Evolutionary conservation across 2,113 vertebrate genomes (phyloP), one percentile per base, ranked within the genome.

Genomic region (Phyllostomus hastatus): DNA sequence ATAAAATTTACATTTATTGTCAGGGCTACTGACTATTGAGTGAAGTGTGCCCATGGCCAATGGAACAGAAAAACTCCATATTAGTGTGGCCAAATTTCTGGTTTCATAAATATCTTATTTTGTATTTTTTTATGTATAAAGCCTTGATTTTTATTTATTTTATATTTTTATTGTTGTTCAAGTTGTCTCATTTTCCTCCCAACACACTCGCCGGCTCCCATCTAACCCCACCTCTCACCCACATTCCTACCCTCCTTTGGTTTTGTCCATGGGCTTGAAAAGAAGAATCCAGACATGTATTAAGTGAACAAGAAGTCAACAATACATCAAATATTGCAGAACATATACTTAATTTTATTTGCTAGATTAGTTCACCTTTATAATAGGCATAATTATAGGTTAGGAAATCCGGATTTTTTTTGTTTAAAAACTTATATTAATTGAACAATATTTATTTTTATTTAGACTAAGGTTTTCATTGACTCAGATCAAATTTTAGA

Each of bases 291-390:
- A 83, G 12, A 46, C 10, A 50, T 52, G 1, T 7, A 54, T 59
- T 7, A 86, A 7, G 2, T 69, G 9, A 86, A n/a, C 0, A 90
- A 78, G 41, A 81, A 48, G 1, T 31, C 43, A 96, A 59, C 1
- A n/a, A 33, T 92, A 41, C 43, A 10, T 59, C 52, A 91, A 75
- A 88, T 70, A 35, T 17, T 91, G 1, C 16, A 79, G 15, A 64
- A 24, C 2, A 52, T 75, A 41, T 76, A 78, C 76, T 92, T 86
- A 48, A 3, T 57, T 93, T 80, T 79, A 64, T 73, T 28, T 78
- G 7, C 2, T 50, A n/a, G 11, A 26, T 64, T 8, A 38, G 1
- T 69, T 7, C 17, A 35, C 8, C 0, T n/a, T n/a, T 50, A 22
- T 20, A 31, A 50, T 4, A 73, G 41, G 16, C 28, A 61, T 0